These are phyloP conservation scores for Pelecanoides urinatrix DNA, from an alignment of 2,113 vertebrate species.

Conservation along the genomic window DNA sequence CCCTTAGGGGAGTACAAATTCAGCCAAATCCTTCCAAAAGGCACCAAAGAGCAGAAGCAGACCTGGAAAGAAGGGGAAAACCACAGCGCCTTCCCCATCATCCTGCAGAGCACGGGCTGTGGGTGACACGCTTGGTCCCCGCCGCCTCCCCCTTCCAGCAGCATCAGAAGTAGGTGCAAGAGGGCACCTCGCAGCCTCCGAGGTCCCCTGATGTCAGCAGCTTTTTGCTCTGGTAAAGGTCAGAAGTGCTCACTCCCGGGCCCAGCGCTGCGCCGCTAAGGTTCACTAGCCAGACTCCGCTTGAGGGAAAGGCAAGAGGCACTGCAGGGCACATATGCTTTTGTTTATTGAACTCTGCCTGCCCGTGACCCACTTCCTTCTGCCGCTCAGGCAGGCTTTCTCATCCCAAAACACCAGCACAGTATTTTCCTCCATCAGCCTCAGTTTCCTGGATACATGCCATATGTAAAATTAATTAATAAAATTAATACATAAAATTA, in stretches of 20 bases:
- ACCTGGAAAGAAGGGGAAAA: not conserved
- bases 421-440: not conserved
- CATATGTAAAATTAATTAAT: not conserved
- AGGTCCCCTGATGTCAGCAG: not conserved
- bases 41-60: not conserved
- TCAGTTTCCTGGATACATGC: not conserved
- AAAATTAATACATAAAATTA: not conserved
- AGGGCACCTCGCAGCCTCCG: not conserved
- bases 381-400: not conserved
- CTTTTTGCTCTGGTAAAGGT: constrained; percentile 33
- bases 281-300: not conserved
- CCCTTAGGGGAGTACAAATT: not conserved
- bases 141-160: not conserved
- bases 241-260: not conserved
- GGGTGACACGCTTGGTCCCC: not conserved
- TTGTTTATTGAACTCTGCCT: constrained; percentile 53
- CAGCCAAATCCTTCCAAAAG: not conserved
- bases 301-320: constrained; percentile 30
- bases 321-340: constrained; percentile 45
- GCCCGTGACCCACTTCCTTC: constrained; percentile 36
- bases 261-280: not conserved
- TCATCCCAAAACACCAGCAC: not conserved
- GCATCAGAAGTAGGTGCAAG: not conserved
- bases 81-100: not conserved
- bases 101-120: not conserved